These are phyloP conservation scores for Podiceps cristatus DNA, from an alignment of 2,113 vertebrate species.

Conservation along the genomic window DNA sequence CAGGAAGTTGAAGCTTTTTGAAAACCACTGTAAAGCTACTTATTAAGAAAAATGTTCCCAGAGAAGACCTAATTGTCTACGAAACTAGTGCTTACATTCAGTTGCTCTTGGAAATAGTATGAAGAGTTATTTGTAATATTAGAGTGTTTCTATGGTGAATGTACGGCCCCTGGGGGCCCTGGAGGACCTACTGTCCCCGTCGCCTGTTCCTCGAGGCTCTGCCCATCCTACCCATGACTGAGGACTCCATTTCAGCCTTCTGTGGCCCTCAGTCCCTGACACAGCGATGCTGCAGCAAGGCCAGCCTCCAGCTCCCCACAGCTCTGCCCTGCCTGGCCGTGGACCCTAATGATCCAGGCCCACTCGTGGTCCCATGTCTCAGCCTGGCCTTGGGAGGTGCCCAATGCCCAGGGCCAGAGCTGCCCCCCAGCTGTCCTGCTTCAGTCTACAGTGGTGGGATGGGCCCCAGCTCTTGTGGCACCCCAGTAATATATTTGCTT, in stretches of 20 bases:
- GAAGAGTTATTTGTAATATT: neutral
- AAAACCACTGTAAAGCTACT: neutral
- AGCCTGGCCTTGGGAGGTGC: rapidly evolving
- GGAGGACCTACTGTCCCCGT: neutral
- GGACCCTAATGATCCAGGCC: neutral
- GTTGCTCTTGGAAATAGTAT: neutral
- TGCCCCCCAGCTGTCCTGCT: neutral
- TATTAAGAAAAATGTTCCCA: neutral
- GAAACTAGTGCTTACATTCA: neutral
- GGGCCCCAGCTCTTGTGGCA: rapidly evolving
- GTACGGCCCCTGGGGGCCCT: neutral
- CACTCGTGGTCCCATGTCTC: rapidly evolving
- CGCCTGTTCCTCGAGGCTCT: rapidly evolving
- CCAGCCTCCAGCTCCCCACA: neutral
- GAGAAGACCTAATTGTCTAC: neutral
- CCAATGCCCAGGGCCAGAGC: rapidly evolving
- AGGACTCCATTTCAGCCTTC: neutral
- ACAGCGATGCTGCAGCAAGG: neutral
- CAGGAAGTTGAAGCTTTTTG: constrained; percentile 9
- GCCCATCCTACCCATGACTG: rapidly evolving
- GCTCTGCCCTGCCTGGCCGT: rapidly evolving
- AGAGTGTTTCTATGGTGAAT: neutral
- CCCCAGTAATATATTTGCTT: neutral
- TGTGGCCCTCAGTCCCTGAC: neutral
- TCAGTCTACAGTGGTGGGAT: neutral